Percentiles rank a stretch among this genome's conserved stretches.
Evolutionary conservation across 2,113 vertebrate genomes (phyloP).

Genomic region (Dunckerocampus dactyliophorus): DNA sequence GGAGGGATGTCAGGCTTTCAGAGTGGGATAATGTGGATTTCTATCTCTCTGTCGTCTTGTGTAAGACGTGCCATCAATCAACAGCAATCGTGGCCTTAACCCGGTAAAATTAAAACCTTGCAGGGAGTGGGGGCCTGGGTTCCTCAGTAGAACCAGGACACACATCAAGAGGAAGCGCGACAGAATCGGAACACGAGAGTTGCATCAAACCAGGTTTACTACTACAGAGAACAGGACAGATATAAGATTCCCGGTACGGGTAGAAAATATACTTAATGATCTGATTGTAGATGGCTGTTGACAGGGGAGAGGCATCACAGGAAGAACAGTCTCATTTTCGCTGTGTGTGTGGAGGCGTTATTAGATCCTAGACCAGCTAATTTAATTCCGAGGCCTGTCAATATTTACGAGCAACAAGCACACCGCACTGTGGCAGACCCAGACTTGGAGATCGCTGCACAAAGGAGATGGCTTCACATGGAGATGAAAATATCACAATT

Average conservation of each 20-base stretch:
- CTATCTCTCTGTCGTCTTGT: constrained; percentile 69
- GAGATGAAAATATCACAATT: constrained; percentile 22
- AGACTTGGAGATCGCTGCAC: constrained; percentile 27
- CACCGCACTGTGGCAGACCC: constrained; percentile 31
- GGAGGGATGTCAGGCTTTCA: constrained; percentile 70
- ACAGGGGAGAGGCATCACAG: constrained; percentile 65
- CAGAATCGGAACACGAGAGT: constrained; percentile 61
- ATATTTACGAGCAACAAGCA: constrained; percentile 68
- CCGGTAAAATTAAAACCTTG: constrained; percentile 72
- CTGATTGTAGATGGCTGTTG: constrained; percentile 52
- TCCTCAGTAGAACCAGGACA: constrained; percentile 48
- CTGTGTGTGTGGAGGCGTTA: constrained; percentile 58
- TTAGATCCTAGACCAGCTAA: constrained; percentile 65
- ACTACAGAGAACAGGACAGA: constrained; percentile 22
- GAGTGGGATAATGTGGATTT: constrained; percentile 74
- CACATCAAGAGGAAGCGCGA: constrained; percentile 48
- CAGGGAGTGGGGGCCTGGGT: constrained; percentile 30
- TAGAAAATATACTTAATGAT: constrained; percentile 60
- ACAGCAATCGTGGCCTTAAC: constrained; percentile 59
- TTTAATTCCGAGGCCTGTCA: constrained; percentile 63
- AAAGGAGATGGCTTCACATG: constrained; percentile 18
- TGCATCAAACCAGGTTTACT: constrained; percentile 37
- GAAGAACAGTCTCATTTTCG: constrained; percentile 67
- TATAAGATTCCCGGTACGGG: constrained; percentile 36
- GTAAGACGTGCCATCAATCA: constrained; percentile 71